Base-by-base conservation (phyloP, 2,888 invertebrate species). In the Oligia strigilis region DNA sequence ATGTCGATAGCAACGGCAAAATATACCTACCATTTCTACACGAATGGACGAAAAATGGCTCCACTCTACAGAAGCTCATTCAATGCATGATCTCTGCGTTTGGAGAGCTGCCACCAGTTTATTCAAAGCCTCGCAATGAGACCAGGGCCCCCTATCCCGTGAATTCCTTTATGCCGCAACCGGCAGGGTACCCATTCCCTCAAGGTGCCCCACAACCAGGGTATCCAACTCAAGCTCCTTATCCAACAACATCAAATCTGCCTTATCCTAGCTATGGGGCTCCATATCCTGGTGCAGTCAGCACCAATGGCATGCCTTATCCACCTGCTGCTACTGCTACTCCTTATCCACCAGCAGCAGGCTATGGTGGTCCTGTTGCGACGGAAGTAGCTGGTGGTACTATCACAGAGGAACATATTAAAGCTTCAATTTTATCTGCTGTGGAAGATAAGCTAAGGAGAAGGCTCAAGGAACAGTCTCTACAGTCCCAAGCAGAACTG, bases 1-100 rank as follows among this genome's bases (percentile, higher is more conserved):
- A 98, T 95, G 99, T 99, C 13, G 99, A 99, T 95, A 98, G 98
- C 92, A 99, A 98, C 96, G 99, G 99, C 60, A 99, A 99, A 95
- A 98, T 99, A 77, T 99, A 99, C 95, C 97, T 99, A 92, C 99
- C 99, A 2, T 99, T 99, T 97, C 97, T 99, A 82, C 99, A 99
- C 92, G 99, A 99, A 90, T 99, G 99, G 99, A 97, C 97, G 79
- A 95, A 93, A 97, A 98, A 98, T 89, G 97, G 98, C 17, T 99
- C 99, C 13, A 99, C 99, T 94, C 96, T 99, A 87, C 95, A 98
- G 77, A 98, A 98, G 69, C 97, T 99, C 43, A 98, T 99, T 90
- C 99, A 99, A 97, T 98, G 99, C 79, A 98, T 99, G 98, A 98
- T 98, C 85, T 97, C 98, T 80, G 98, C 99, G 2, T 99, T 99